A percentile compares a stretch with the other conserved stretches of the same genome.
Conservation (phyloP, 1,140 invertebrate genomes). For the Macrosteles quadrilineatus region DNA sequence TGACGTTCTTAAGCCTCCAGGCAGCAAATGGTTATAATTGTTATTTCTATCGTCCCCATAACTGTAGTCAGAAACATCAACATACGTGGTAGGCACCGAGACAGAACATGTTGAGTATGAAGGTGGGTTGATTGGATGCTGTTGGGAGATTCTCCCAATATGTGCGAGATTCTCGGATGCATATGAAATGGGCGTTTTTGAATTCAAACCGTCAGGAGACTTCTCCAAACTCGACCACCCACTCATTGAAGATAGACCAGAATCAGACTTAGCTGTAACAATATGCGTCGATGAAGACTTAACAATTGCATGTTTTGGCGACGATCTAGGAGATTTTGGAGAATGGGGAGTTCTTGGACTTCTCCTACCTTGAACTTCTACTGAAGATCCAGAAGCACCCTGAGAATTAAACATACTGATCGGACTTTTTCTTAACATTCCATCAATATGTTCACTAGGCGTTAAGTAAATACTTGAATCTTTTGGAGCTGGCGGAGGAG, state of each 20-base stretch:
- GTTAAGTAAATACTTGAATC: slow-evolving; percentile 37
- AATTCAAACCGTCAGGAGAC: slow-evolving; percentile 60
- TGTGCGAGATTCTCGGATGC: slow-evolving; percentile 30
- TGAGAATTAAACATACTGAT: slow-evolving; percentile 16
- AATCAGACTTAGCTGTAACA: slow-evolving; percentile 75
- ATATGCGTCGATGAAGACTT: slow-evolving; percentile 64
- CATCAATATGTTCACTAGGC: not conserved
- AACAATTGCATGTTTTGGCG: slow-evolving; percentile 62
- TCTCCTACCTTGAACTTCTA: slow-evolving; percentile 53
- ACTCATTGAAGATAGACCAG: slow-evolving; percentile 81
- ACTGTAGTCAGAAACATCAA: slow-evolving; percentile 42
- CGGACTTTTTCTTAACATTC: slow-evolving; percentile 1
- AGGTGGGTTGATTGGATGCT: slow-evolving; percentile 26
- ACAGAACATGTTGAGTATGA: slow-evolving; percentile 46
- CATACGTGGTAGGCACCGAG: slow-evolving; percentile 46
- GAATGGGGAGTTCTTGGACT: slow-evolving; percentile 66
- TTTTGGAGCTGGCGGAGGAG: slow-evolving; percentile 76
- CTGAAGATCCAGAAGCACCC: not conserved
- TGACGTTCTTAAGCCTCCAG: slow-evolving; percentile 52
- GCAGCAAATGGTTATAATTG: slow-evolving; percentile 44
- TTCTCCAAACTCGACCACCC: slow-evolving; percentile 79
- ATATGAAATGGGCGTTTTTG: slow-evolving; percentile 32
- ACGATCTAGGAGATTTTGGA: slow-evolving; percentile 70
- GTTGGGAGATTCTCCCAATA: slow-evolving; percentile 32
- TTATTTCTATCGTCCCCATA: slow-evolving; percentile 39